A percentile compares a stretch with the other conserved stretches of the same genome.
Evolutionary conservation across 1,140 invertebrate species (phyloP).

Genomic region (Octopus sinensis): DNA sequence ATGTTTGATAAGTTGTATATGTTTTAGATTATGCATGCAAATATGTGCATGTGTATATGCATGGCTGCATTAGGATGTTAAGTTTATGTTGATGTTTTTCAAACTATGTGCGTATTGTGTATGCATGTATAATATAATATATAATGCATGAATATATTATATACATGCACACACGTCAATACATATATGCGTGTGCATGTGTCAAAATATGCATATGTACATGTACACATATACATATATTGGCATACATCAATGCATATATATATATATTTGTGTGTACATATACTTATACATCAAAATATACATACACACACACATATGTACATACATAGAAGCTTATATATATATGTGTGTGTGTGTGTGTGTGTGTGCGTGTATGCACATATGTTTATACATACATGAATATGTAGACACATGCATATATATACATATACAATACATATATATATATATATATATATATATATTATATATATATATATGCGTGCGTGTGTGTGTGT

Average conservation of each 20-base stretch:
- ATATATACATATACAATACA: not conserved
- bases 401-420: not conserved
- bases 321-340: not conserved
- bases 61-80: not conserved
- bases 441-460: not conserved
- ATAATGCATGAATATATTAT: not conserved
- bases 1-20: not conserved
- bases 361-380: not conserved
- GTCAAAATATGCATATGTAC: not conserved
- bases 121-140: not conserved
- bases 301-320: not conserved
- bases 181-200: not conserved
- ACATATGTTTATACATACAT: not conserved
- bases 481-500: not conserved
- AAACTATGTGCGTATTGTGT: not conserved
- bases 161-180: not conserved
- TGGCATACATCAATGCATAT: not conserved
- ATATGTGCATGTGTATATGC: not conserved
- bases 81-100: too few relatives aligned
- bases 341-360: not conserved
- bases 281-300: not conserved
- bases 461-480: slow-evolving; percentile 1
- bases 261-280: not conserved
- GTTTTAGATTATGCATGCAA: not conserved
- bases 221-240: not conserved